Evolutionary conservation across 2,888 invertebrate species (phyloP), one percentile per base, ranked within the genome.

Genomic region (Drymonia ruficornis): DNA sequence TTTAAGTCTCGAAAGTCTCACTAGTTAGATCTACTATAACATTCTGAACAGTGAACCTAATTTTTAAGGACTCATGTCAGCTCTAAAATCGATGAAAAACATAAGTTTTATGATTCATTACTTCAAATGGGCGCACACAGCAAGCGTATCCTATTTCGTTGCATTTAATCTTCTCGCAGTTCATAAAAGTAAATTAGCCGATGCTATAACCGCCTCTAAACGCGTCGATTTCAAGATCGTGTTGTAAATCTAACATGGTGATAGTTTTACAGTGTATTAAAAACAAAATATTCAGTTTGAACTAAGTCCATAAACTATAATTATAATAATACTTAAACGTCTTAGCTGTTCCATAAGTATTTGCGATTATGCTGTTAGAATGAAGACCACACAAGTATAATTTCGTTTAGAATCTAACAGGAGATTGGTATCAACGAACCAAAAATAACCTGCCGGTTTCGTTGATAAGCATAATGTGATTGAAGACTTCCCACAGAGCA

Each of bases 161-260:
- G 64, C 67, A 63, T 61, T 65, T 73, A 75, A 81, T 80, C 70
- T 57, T 29, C 50, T 53, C 59, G 53, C 73, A 70, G 68, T 70
- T 76, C 76, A 69, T 83, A 81, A 83, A 80, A 79, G 70, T 78
- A 74, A 80, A 79, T 78, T 78, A 80, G 72, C 69, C 63, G 59
- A 68, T 68, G 63, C 48, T 64, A 54, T 52, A 56, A 53, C 58
- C 49, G 53, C 49, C 53, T 55, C 50, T 54, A 61, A 54, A 62
- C 48, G 51, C 49, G 18, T 61, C 65, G 63, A 54, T 60, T 58
- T 46, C 53, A 36, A 50, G 49, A 51, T 51, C 29, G 47, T 18
- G 34, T 48, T 50, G 9, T 36, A 7, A 49, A 31, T 49, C 48
- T 34, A 48, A 15, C 52, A 40, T 28, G 16, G 28, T 50, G 19